Evolutionary conservation across 2,797 vertebrate species (phyloP).

Genomic region (Agapornis canus): DNA sequence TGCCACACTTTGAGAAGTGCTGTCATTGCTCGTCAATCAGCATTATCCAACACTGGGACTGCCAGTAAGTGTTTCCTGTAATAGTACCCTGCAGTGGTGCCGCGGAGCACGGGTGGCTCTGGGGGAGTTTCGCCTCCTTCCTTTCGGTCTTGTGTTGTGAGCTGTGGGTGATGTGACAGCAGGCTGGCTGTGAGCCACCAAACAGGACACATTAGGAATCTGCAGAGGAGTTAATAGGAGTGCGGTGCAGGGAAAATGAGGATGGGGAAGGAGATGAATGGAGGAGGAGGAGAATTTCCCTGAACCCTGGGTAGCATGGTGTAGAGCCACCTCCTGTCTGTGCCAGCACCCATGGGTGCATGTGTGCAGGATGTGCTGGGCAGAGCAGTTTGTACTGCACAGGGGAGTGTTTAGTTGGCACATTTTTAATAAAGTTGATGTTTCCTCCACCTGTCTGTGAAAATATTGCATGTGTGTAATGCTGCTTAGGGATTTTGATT

Average conservation of each 20-base stretch:
- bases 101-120: accelerated
- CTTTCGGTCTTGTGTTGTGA: background rate
- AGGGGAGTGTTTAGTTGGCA: background rate
- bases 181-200: background rate
- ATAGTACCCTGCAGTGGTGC: background rate
- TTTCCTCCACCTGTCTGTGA: background rate
- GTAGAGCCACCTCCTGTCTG: background rate
- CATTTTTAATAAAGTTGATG: accelerated
- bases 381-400: background rate
- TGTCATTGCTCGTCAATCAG: background rate
- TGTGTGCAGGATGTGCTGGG: accelerated
- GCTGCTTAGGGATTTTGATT: accelerated
- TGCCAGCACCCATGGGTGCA: background rate
- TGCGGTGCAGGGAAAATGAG: background rate
- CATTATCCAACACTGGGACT: background rate
- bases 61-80: background rate
- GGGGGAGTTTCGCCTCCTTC: background rate
- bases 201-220: accelerated
- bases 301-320: accelerated
- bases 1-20: background rate
- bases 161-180: background rate
- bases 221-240: accelerated
- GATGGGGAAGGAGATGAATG: background rate
- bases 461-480: accelerated
- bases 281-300: background rate